A percentile compares a stretch with the other conserved stretches of the same genome.
Conservation (phyloP, 2,888 invertebrate species). For the Ophion costatus region DNA sequence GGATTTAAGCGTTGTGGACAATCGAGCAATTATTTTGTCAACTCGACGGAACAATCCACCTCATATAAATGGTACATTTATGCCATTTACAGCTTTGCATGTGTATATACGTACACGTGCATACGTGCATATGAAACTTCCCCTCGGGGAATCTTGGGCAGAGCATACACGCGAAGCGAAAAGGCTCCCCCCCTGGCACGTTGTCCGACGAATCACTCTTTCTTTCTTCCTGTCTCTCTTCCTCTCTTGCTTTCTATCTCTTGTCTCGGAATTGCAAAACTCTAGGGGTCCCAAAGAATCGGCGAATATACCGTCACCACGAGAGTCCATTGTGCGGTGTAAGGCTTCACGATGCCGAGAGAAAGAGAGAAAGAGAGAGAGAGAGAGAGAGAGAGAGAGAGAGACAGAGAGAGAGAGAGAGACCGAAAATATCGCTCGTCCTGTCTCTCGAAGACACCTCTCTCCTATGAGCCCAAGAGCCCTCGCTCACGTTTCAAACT, state of each 20-base stretch:
- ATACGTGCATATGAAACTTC: slow-evolving; percentile 23
- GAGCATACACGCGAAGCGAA: slow-evolving; percentile 51
- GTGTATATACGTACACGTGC: not conserved
- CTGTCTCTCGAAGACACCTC: slow-evolving; percentile 36
- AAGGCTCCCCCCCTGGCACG: slow-evolving; percentile 24
- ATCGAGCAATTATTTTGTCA: slow-evolving; percentile 67
- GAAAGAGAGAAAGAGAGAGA: not conserved
- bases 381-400: not conserved
- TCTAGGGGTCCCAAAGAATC: slow-evolving; percentile 44
- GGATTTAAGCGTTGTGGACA: slow-evolving; percentile 47
- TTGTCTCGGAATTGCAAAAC: slow-evolving; percentile 60
- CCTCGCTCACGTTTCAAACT: slow-evolving; percentile 74
- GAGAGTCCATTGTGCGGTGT: slow-evolving; percentile 58
- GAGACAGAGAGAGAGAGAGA: slow-evolving; percentile 2
- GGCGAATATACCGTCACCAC: slow-evolving; percentile 38
- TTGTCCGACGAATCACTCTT: slow-evolving; percentile 46
- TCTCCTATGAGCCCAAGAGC: slow-evolving; percentile 21
- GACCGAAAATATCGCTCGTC: slow-evolving; percentile 1
- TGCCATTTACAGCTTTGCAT: slow-evolving; percentile 2
- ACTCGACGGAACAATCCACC: slow-evolving; percentile 61
- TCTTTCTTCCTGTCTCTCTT: slow-evolving; percentile 2
- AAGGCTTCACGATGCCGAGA: slow-evolving; percentile 14
- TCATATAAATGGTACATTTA: slow-evolving; percentile 59
- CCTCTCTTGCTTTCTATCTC: slow-evolving; percentile 4
- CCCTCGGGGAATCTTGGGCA: slow-evolving; percentile 36